Evolutionary conservation across 1,140 invertebrate species (phyloP).

Genomic region (Ridgeia piscesae): DNA sequence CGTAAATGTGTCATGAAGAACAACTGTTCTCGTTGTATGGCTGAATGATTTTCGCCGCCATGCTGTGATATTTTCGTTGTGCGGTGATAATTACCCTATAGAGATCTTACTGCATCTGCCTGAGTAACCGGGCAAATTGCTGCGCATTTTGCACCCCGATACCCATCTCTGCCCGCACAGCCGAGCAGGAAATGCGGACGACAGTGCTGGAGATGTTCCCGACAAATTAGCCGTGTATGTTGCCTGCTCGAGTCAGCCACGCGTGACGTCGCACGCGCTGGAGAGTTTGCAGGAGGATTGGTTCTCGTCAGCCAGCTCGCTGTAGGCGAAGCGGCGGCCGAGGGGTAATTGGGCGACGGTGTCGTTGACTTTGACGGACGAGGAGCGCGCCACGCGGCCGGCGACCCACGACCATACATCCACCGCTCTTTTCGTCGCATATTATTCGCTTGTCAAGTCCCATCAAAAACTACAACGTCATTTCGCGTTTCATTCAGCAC

Average conservation of each 20-base stretch:
- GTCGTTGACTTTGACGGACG: neutral
- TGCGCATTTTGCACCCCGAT: neutral
- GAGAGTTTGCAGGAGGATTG: neutral
- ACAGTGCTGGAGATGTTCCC: neutral
- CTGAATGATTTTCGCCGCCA: no score
- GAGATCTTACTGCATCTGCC: neutral
- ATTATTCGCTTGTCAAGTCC: neutral
- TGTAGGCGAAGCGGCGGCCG: neutral
- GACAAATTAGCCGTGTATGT: neutral
- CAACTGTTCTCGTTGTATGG: no score
- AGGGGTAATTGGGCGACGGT: neutral
- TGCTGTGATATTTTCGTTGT: neutral
- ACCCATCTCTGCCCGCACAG: neutral
- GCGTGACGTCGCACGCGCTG: neutral
- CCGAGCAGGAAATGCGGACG: neutral
- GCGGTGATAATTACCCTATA: neutral
- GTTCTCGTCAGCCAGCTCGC: neutral
- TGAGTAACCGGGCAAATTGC: neutral
- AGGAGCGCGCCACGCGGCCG: neutral
- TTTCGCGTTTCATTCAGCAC: conserved; percentile 5
- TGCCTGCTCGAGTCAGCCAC: neutral
- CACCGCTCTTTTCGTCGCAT: neutral
- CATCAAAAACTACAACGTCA: conserved; percentile 9
- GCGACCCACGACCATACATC: neutral
- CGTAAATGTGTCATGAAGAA: no score